Conservation (phyloP, 2,113 vertebrate species). For the Lepus europaeus region DNA sequence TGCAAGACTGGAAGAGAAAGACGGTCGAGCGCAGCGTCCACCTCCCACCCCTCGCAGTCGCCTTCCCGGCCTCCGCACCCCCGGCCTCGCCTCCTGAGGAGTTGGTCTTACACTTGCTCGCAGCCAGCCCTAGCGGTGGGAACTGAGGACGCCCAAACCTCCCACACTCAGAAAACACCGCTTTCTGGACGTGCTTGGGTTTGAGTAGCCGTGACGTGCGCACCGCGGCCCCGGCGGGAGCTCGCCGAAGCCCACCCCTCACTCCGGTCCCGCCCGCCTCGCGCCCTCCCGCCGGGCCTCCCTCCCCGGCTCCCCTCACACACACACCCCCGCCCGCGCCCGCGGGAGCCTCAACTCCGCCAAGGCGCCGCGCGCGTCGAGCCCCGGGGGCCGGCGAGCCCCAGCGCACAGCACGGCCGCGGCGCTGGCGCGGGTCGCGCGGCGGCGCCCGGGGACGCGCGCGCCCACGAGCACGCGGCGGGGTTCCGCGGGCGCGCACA, state of each 20-base stretch:
- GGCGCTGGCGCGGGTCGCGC: background rate
- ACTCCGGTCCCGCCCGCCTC: background rate
- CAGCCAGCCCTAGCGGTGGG: constrained; percentile 73
- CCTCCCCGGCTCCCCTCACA: background rate
- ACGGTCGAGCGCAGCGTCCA: constrained; percentile 62
- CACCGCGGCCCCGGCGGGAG: constrained; percentile 22
- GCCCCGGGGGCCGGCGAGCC: background rate
- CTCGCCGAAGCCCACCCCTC: background rate
- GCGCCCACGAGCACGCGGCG: background rate
- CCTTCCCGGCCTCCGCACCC: background rate
- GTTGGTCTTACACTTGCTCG: constrained; percentile 65
- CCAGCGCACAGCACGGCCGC: fast-evolving
- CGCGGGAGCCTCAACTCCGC: background rate
- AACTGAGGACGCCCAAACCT: constrained; percentile 68
- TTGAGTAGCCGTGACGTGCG: constrained; percentile 72
- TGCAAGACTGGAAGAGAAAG: constrained; percentile 35
- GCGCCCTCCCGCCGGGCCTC: background rate
- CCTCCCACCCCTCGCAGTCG: constrained; percentile 7
- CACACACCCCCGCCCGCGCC: background rate
- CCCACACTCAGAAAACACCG: constrained; percentile 65
- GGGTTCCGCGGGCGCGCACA: background rate
- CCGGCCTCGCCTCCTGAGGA: constrained; percentile 51
- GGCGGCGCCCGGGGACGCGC: background rate
- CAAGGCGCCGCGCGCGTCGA: background rate
- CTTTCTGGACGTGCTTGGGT: constrained; percentile 73